Evolutionary conservation across 2,888 invertebrate species (phyloP).

Genomic region (Chamaedrilus cognettii): DNA sequence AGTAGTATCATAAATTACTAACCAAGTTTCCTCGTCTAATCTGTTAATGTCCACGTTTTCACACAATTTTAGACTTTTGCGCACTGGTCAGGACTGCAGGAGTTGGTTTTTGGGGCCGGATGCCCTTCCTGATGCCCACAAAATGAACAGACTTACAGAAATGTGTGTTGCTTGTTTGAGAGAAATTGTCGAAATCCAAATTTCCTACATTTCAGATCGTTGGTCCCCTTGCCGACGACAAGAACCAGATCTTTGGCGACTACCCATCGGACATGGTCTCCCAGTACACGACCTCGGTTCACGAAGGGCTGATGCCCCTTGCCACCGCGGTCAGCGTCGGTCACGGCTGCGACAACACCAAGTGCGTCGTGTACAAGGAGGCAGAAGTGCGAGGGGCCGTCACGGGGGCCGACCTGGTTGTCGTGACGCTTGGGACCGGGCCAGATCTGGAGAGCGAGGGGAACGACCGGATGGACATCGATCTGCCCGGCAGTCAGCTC

Average conservation of each 20-base stretch:
- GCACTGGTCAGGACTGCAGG: too few species aligned
- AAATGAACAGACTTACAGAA: too few species aligned
- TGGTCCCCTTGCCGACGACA: conserved; percentile 36
- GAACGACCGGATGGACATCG: conserved; percentile 12
- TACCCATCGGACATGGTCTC: conserved; percentile 28
- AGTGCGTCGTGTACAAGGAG: conserved; percentile 19
- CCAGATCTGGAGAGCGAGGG: conserved; percentile 14
- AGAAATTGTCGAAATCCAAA: too few species aligned
- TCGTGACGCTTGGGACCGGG: conserved; percentile 34
- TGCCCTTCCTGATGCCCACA: too few species aligned
- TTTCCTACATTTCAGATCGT: too few species aligned
- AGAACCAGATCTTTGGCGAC: conserved; percentile 35
- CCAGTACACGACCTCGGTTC: conserved; percentile 29
- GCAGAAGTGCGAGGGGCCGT: conserved; percentile 11
- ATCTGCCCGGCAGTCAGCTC: conserved; percentile 22
- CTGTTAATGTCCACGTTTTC: too few species aligned
- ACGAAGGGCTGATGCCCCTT: conserved; percentile 28
- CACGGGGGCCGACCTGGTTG: conserved; percentile 20
- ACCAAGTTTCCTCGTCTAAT: too few species aligned
- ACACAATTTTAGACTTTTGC: too few species aligned
- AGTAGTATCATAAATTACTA: too few species aligned
- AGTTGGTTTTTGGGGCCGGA: too few species aligned
- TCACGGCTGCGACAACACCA: conserved; percentile 29
- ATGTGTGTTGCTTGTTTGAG: too few species aligned
- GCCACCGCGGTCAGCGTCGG: conserved; percentile 12